Percentiles rank a stretch among this genome's conserved stretches.
phyloP scores from a whole-genome alignment of 2,113 vertebrate genomes.

The Megaceryle maxima region DNA sequence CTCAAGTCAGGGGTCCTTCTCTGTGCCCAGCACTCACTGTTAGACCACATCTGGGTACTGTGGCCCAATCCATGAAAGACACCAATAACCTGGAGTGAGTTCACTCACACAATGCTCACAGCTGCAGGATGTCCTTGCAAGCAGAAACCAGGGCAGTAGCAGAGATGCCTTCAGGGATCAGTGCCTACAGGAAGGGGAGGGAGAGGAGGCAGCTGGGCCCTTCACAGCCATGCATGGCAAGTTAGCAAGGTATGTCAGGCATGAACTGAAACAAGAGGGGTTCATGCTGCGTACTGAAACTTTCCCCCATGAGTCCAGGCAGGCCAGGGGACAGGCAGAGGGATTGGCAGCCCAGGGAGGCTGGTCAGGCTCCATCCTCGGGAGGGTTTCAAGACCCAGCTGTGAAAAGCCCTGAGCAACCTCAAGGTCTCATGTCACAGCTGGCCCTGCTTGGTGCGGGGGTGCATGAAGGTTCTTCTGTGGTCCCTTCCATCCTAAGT shows the following conservation, averaged over 20 bases:
- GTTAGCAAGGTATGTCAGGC: no score
- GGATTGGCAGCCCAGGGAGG: not conserved
- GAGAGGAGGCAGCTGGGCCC: not conserved
- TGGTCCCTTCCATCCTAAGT: not conserved
- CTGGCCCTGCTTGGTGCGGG: not conserved
- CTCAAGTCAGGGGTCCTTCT: not conserved
- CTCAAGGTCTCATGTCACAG: no score
- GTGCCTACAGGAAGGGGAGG: not conserved
- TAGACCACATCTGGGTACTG: not conserved
- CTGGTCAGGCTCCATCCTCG: not conserved
- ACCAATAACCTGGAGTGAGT: not conserved
- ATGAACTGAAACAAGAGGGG: fast-evolving
- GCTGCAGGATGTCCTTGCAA: not conserved
- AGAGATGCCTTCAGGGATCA: fast-evolving
- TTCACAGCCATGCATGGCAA: fast-evolving
- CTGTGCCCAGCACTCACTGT: not conserved
- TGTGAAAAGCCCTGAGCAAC: not conserved
- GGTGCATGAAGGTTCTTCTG: not conserved
- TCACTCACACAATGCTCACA: fast-evolving
- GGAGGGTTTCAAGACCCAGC: fast-evolving
- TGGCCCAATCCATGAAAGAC: no score
- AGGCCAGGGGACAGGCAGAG: not conserved
- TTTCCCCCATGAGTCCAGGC: not conserved
- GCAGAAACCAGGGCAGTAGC: not conserved
- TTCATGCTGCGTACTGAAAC: not conserved